Evolutionary conservation across 2,888 invertebrate species (phyloP).

Genomic region (Odontothrips loti): DNA sequence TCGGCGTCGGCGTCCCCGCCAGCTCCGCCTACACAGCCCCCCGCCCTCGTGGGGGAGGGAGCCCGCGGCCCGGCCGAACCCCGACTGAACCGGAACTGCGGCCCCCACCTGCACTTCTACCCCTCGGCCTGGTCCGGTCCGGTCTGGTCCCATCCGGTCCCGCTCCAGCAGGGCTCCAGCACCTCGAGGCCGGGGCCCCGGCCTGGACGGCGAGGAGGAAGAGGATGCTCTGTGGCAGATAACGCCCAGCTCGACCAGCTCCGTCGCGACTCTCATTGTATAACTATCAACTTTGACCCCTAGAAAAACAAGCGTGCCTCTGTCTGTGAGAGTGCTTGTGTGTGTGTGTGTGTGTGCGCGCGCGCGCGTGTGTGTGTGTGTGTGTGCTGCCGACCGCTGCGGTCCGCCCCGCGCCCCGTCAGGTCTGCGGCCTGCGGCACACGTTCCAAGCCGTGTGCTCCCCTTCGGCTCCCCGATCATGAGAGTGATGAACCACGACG

Average conservation of each 20-base stretch:
- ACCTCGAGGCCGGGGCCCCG: background rate
- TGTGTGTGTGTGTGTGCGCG: background rate
- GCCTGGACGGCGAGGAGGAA: background rate
- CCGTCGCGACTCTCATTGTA: background rate
- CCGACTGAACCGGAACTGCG: background rate
- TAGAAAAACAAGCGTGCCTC: slow-evolving; percentile 7
- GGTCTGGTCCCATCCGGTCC: background rate
- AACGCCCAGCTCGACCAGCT: background rate
- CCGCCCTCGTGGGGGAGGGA: background rate
- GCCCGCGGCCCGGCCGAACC: background rate
- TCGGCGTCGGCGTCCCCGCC: too few species aligned
- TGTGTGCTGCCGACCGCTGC: background rate
- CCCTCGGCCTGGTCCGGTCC: background rate
- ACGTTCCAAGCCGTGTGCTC: too few species aligned
- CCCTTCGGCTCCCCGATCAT: too few species aligned
- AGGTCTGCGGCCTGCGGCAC: too few species aligned
- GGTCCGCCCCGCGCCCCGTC: background rate
- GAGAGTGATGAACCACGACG: too few species aligned
- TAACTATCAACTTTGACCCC: slow-evolving; percentile 16
- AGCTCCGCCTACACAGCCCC: background rate
- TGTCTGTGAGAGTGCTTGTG: background rate
- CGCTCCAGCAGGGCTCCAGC: background rate
- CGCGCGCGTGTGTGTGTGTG: background rate
- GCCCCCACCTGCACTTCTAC: too few species aligned
- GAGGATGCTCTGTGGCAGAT: slow-evolving; percentile 5